These are phyloP conservation scores for Myiozetetes cayanensis DNA, from an alignment of 2,113 vertebrate genomes.

Conservation along the genomic window DNA sequence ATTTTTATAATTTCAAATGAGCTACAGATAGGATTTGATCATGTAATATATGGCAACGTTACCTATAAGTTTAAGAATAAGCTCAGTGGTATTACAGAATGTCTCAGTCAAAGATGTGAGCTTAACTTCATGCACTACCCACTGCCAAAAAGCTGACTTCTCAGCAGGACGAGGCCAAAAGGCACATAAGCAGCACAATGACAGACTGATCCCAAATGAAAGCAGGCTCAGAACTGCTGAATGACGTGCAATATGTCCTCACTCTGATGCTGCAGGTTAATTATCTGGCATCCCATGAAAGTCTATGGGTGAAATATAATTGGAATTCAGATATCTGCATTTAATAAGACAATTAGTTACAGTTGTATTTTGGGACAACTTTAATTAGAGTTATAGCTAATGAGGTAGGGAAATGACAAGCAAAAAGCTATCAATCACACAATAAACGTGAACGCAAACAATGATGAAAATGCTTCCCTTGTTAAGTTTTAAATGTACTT, in stretches of 20 bases:
- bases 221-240: background rate
- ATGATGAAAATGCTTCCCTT: conserved; percentile 2
- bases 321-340: background rate
- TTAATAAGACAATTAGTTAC: conserved; percentile 38
- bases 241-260: background rate
- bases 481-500: conserved; percentile 31
- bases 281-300: background rate
- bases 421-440: conserved; percentile 31
- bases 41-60: background rate
- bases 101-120: background rate
- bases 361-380: conserved; percentile 20
- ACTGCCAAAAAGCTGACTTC: background rate
- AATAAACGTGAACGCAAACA: background rate
- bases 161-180: background rate
- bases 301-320: background rate
- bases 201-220: background rate
- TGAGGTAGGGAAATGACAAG: conserved; percentile 22
- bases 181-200: fast-evolving
- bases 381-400: conserved; percentile 38
- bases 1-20: background rate
- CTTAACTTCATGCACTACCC: background rate
- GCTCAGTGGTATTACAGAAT: background rate
- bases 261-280: background rate
- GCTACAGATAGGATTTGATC: background rate
- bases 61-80: background rate